Conservation (phyloP, 1,140 invertebrate species). For the Carposina sasakii region DNA sequence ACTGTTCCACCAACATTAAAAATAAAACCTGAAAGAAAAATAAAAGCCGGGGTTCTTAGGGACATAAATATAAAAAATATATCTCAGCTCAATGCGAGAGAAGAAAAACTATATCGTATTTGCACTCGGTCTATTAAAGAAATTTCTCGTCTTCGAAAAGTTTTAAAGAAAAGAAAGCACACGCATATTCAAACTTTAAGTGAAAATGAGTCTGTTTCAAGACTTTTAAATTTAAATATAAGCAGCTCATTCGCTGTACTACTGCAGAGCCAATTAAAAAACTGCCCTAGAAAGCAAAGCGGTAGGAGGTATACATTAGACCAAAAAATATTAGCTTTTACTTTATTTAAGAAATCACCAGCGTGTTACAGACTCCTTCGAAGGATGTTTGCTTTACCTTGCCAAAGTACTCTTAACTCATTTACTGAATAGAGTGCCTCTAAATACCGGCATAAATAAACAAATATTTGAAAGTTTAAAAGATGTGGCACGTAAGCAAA, state of each 20-base stretch:
- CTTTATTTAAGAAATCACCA: not conserved
- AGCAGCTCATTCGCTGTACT: not conserved
- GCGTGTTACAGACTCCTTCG: not conserved
- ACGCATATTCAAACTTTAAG: not conserved
- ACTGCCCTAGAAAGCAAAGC: not conserved
- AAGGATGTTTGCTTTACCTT: not conserved
- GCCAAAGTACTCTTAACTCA: not conserved
- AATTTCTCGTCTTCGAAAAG: not conserved
- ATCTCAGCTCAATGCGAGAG: not conserved
- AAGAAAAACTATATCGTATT: not conserved
- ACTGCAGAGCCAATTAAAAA: not conserved
- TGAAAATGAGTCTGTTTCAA: not conserved
- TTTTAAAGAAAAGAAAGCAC: not conserved
- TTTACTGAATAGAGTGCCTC: not conserved
- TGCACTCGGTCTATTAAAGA: not conserved
- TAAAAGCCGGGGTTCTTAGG: not conserved
- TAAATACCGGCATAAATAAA: not conserved
- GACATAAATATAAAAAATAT: not conserved
- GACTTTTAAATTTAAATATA: not conserved
- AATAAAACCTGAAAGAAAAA: too few species aligned
- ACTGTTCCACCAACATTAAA: too few species aligned
- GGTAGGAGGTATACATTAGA: not conserved
- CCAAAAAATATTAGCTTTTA: slow-evolving; percentile 1
- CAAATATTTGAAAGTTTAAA: not conserved
- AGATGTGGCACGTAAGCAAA: not conserved